Evolutionary conservation across 2,797 vertebrate genomes (phyloP).

Genomic region (Echiichthys vipera): DNA sequence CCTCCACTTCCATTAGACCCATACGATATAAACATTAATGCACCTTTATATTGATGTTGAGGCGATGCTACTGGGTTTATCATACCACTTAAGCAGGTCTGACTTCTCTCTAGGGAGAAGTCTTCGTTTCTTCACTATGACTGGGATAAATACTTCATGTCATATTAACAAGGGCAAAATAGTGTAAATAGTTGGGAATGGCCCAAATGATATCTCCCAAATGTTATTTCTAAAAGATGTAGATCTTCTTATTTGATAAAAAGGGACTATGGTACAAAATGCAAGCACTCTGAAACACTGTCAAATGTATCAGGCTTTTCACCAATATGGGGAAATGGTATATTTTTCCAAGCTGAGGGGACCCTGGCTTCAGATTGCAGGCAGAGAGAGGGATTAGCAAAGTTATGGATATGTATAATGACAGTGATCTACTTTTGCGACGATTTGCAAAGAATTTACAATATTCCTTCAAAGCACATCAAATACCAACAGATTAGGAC

Average conservation of each 20-base stretch:
- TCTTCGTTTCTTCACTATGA: constrained; percentile 15
- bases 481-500: background rate
- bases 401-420: background rate
- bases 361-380: background rate
- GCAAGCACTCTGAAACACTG: background rate
- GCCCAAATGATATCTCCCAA: constrained; percentile 17
- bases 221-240: constrained; percentile 25
- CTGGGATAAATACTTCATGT: constrained; percentile 37
- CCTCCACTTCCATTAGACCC: constrained; percentile 24
- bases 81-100: constrained; percentile 44
- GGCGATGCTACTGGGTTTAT: constrained; percentile 48
- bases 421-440: background rate
- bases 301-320: background rate
- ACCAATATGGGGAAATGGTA: background rate
- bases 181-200: constrained; percentile 12
- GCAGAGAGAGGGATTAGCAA: background rate
- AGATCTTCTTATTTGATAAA: background rate
- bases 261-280: background rate
- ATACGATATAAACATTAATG: constrained; percentile 53
- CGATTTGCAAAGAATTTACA: background rate
- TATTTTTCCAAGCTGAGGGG: background rate
- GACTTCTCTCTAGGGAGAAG: constrained; percentile 23
- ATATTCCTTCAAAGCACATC: background rate
- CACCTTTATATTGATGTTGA: constrained; percentile 52
- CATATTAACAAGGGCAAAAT: constrained; percentile 43